phyloP scores from a whole-genome alignment of 2,113 vertebrate species.

The Callipepla californica region DNA sequence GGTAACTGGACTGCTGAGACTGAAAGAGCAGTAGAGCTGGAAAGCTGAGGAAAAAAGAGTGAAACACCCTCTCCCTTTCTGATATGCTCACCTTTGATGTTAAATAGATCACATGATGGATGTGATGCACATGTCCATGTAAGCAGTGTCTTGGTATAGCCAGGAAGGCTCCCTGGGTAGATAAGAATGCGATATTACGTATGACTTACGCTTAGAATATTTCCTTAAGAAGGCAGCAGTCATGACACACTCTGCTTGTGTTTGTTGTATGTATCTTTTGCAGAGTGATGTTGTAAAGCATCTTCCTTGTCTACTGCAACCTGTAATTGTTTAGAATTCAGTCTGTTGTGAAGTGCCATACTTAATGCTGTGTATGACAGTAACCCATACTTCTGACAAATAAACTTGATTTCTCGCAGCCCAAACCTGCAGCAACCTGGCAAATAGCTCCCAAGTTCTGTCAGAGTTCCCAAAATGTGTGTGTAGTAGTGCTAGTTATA shows the following conservation, averaged over 20 bases:
- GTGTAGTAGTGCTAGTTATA: background rate
- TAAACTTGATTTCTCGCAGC: background rate
- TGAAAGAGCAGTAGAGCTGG: background rate
- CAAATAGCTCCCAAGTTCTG: background rate
- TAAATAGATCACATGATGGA: background rate
- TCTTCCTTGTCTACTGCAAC: fast-evolving
- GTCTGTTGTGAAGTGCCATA: background rate
- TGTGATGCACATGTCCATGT: background rate
- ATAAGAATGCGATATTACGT: background rate
- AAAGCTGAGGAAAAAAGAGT: background rate
- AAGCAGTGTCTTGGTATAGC: background rate
- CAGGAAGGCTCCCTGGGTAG: background rate
- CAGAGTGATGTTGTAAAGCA: background rate
- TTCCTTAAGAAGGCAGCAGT: background rate
- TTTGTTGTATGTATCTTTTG: background rate
- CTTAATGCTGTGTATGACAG: background rate
- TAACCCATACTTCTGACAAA: background rate
- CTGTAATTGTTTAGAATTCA: background rate
- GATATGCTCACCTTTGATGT: fast-evolving
- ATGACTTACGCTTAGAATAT: background rate
- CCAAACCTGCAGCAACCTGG: background rate
- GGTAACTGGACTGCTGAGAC: background rate
- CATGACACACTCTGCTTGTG: background rate
- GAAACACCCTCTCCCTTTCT: background rate
- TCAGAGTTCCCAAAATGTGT: background rate